phyloP scores from a whole-genome alignment of 2,888 invertebrate species.

The Cheiracanthium punctorium region DNA sequence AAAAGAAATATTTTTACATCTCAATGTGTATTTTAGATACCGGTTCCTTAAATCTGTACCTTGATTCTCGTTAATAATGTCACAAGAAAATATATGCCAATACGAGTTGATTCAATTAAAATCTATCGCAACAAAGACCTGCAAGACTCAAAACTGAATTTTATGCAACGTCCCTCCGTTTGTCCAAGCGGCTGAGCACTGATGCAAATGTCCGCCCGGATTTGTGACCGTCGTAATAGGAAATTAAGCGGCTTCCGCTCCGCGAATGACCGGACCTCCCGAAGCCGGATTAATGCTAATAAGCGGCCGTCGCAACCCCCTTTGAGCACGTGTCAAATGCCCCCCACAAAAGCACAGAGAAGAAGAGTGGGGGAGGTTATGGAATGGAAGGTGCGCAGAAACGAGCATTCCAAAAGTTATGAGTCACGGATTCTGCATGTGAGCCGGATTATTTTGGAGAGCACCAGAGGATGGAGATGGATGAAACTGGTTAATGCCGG shows the following conservation, averaged over 20 bases:
- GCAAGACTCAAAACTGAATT: neutral
- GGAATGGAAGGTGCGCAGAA: conserved; percentile 34
- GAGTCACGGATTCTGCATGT: conserved; percentile 60
- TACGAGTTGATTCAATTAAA: no score
- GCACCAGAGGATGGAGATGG: conserved; percentile 29
- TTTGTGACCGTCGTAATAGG: conserved; percentile 69
- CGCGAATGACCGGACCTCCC: conserved; percentile 56
- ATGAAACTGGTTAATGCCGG: conserved; percentile 51
- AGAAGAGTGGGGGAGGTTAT: no score
- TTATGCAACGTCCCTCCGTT: conserved; percentile 1
- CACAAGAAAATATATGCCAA: no score
- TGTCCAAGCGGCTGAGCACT: conserved; percentile 20
- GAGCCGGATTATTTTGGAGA: conserved; percentile 62
- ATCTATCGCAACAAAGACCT: no score
- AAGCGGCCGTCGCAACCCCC: conserved; percentile 58
- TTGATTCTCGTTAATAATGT: no score
- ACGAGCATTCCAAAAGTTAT: conserved; percentile 54
- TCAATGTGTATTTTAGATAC: no score
- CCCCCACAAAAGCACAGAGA: conserved; percentile 35
- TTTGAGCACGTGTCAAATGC: conserved; percentile 69
- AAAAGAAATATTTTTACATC: no score
- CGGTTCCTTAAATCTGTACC: no score
- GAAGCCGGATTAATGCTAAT: conserved; percentile 69
- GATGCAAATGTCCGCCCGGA: conserved; percentile 58
- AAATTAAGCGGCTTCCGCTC: conserved; percentile 67